These are phyloP conservation scores for Drosophila kurseongensis DNA, from an alignment of 1,140 invertebrate species.

Conservation along the genomic window DNA sequence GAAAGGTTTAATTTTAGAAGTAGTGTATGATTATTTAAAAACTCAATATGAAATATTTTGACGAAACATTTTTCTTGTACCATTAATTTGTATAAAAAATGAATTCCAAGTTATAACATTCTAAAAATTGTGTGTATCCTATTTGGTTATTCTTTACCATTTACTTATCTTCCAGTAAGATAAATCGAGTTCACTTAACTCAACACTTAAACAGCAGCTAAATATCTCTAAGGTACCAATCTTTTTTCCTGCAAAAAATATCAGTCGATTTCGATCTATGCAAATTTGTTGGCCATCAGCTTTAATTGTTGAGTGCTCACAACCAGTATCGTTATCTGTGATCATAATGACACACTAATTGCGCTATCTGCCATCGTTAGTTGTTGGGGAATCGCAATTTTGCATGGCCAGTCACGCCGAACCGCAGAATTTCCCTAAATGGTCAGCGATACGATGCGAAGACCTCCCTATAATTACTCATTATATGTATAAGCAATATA, in stretches of 20 bases:
- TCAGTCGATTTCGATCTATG: slow-evolving; percentile 11
- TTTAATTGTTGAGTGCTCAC: slow-evolving; percentile 27
- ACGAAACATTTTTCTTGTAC: too few species aligned
- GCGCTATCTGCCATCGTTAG: slow-evolving; percentile 42
- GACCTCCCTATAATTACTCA: slow-evolving; percentile 23
- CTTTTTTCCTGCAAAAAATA: slow-evolving; percentile 1
- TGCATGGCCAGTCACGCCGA: slow-evolving; percentile 29
- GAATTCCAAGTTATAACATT: too few species aligned
- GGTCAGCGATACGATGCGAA: slow-evolving; percentile 2
- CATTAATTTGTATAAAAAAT: too few species aligned
- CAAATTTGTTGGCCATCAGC: slow-evolving; percentile 31
- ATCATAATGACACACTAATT: slow-evolving; percentile 62
- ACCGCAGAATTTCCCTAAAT: slow-evolving; percentile 32
- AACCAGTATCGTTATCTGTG: slow-evolving; percentile 42
- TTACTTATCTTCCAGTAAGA: not conserved
- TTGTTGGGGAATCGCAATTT: slow-evolving; percentile 8
- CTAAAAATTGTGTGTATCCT: not conserved
- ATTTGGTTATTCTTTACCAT: not conserved
- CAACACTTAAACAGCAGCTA: slow-evolving; percentile 1
- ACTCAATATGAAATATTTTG: too few species aligned
- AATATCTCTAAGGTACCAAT: slow-evolving; percentile 5
- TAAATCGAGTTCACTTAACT: slow-evolving; percentile 1
- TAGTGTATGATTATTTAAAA: too few species aligned
- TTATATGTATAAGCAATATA: not conserved
- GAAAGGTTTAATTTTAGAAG: too few species aligned